phyloP scores from a whole-genome alignment of 2,797 vertebrate genomes.

The Hipposideros larvatus region DNA sequence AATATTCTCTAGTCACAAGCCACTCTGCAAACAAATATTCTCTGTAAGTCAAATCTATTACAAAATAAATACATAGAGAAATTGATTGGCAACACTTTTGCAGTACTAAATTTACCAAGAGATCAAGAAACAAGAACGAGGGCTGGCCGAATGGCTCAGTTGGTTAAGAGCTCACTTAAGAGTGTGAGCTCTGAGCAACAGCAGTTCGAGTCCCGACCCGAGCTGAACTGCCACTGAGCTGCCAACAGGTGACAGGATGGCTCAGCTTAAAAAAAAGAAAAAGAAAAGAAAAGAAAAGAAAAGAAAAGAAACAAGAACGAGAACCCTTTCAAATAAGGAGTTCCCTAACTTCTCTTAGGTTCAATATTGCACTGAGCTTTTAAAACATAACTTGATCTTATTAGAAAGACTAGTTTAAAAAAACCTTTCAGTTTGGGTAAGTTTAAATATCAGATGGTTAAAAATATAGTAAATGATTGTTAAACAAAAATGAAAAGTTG shows the following conservation, averaged over 20 bases:
- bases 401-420: neutral
- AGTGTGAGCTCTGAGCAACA: no score
- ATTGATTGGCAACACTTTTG: neutral
- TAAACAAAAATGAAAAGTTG: constrained; percentile 44
- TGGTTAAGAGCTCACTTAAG: no score
- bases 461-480: neutral
- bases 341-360: neutral
- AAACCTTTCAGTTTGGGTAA: neutral
- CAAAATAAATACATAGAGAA: constrained; percentile 26
- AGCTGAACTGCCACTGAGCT: no score
- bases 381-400: neutral
- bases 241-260: no score
- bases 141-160: no score
- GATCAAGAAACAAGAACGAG: neutral
- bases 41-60: neutral
- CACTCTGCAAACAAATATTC: neutral
- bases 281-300: no score
- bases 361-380: neutral
- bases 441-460: neutral
- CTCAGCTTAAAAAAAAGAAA: no score
- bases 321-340: constrained; percentile 35
- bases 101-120: constrained; percentile 31
- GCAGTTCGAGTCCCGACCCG: no score
- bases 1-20: neutral
- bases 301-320: neutral